A percentile compares a stretch with the other conserved stretches of the same genome.
Evolutionary conservation across 1,140 invertebrate species (phyloP).

Genomic region (Drosophila miranda): DNA sequence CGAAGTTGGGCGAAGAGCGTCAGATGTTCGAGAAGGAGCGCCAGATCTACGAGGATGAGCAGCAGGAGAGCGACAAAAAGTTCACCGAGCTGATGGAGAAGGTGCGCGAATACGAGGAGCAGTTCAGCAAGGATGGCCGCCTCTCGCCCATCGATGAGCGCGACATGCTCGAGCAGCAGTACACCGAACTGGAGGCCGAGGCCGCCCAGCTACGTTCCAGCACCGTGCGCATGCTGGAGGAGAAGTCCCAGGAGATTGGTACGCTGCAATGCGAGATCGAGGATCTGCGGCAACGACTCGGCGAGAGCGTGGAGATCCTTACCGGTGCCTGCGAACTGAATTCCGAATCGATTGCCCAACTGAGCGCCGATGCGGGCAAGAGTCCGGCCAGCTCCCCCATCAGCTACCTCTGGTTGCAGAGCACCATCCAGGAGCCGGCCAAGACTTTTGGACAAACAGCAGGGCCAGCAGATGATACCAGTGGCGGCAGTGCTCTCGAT

Average conservation of each 20-base stretch:
- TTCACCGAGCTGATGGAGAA: slow-evolving; percentile 88
- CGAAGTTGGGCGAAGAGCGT: slow-evolving; percentile 90
- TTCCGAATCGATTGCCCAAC: slow-evolving; percentile 46
- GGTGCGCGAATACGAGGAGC: slow-evolving; percentile 91
- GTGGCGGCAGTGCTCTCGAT: slow-evolving; percentile 32
- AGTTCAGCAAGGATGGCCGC: slow-evolving; percentile 85
- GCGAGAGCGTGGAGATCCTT: slow-evolving; percentile 77
- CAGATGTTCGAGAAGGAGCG: slow-evolving; percentile 89
- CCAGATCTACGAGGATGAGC: slow-evolving; percentile 88
- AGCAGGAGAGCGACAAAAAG: slow-evolving; percentile 89
- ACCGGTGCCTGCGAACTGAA: slow-evolving; percentile 74
- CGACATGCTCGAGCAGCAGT: slow-evolving; percentile 88
- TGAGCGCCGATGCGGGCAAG: slow-evolving; percentile 48
- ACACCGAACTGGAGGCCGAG: slow-evolving; percentile 88
- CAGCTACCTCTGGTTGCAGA: slow-evolving; percentile 83
- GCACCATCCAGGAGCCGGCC: slow-evolving; percentile 81
- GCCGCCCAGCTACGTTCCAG: slow-evolving; percentile 84
- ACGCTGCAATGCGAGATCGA: slow-evolving; percentile 84
- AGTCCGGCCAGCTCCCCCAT: slow-evolving; percentile 82
- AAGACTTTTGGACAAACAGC: slow-evolving; percentile 46
- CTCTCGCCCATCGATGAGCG: slow-evolving; percentile 91
- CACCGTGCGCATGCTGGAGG: slow-evolving; percentile 69
- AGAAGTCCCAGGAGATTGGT: slow-evolving; percentile 84
- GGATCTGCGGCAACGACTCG: slow-evolving; percentile 70
- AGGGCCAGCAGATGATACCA: slow-evolving; percentile 29